Evolutionary conservation across 2,888 invertebrate species (phyloP).

Genomic region (Dryocosmus kuriphilus): DNA sequence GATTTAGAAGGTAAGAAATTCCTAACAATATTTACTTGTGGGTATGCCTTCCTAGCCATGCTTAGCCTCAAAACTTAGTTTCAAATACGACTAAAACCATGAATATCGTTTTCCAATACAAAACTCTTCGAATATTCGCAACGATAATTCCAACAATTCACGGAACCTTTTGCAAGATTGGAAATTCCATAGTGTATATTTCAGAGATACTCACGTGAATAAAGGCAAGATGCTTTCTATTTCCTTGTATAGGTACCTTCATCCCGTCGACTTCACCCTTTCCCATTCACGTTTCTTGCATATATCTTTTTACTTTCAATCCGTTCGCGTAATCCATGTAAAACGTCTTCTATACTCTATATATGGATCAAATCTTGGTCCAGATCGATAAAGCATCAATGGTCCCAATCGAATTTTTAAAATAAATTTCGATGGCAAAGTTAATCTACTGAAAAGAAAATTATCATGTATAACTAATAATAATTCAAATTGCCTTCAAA

Average conservation of each 20-base stretch:
- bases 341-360: not conserved
- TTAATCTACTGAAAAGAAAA: not conserved
- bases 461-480: not conserved
- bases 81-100: not conserved
- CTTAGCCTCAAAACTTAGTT: not conserved
- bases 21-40: not conserved
- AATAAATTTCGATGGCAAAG: not conserved
- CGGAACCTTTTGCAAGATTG: slow-evolving; percentile 24
- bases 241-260: not conserved
- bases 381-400: not conserved
- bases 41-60: not conserved
- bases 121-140: slow-evolving; percentile 2
- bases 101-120: slow-evolving; percentile 21
- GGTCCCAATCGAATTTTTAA: not conserved
- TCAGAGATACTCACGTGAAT: not conserved
- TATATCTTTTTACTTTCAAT: not conserved
- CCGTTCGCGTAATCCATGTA: not conserved
- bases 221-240: not conserved
- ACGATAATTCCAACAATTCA: slow-evolving; percentile 5
- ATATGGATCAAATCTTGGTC: not conserved
- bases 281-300: not conserved
- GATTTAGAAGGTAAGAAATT: not conserved
- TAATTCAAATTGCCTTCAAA: too few relatives aligned
- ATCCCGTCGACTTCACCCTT: not conserved
- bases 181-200: slow-evolving; percentile 11